These are phyloP conservation scores for Brenthis hecate DNA, from an alignment of 2,888 invertebrate species.

Conservation along the genomic window DNA sequence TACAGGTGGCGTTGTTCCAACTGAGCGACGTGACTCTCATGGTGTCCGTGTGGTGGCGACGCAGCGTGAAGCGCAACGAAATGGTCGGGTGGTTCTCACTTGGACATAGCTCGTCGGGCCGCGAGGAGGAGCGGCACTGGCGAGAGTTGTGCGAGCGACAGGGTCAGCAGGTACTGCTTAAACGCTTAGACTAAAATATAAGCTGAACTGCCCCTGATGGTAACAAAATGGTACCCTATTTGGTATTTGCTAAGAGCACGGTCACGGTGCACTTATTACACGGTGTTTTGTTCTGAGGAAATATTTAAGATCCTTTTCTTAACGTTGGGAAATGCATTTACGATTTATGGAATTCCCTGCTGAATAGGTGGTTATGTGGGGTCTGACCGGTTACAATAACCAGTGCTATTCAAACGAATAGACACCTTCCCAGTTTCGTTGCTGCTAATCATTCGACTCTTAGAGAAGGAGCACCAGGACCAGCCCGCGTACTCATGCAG, in stretches of 20 bases:
- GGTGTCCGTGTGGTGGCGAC: slow-evolving; percentile 96
- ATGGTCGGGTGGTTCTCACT: slow-evolving; percentile 98
- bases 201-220: neutral
- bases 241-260: neutral
- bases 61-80: slow-evolving; percentile 96
- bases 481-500: too few species aligned
- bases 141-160: slow-evolving; percentile 94
- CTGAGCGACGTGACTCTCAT: slow-evolving; percentile 96
- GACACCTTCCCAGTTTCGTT: too few species aligned
- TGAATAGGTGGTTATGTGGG: too few species aligned
- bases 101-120: slow-evolving; percentile 94
- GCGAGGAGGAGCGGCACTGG: slow-evolving; percentile 96
- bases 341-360: too few species aligned
- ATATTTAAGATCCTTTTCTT: too few species aligned
- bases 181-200: neutral
- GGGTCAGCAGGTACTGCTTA: slow-evolving; percentile 88
- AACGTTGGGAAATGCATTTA: too few species aligned
- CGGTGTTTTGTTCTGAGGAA: too few species aligned
- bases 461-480: too few species aligned
- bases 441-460: too few species aligned
- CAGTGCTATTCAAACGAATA: too few species aligned
- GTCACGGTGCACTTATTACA: too few species aligned
- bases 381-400: too few species aligned
- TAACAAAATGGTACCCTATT: neutral
- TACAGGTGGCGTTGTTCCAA: slow-evolving; percentile 95